phyloP scores from a whole-genome alignment of 2,888 invertebrate genomes.

The Patella pellucida region DNA sequence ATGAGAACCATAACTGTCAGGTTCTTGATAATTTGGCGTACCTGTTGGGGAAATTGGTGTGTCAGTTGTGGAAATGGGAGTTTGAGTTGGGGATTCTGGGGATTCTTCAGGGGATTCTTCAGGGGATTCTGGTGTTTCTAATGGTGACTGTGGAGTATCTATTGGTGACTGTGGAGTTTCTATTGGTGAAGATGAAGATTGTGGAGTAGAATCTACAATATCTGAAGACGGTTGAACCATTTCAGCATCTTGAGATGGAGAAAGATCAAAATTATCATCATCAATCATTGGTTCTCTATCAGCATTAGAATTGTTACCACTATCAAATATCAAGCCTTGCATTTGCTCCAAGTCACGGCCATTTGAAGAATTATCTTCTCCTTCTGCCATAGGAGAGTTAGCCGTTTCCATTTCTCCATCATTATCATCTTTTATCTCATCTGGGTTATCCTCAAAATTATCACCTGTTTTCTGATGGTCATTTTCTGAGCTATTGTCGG shows the following conservation, averaged over 20 bases:
- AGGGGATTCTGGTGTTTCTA: not conserved
- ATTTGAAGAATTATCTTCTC: slow-evolving; percentile 14
- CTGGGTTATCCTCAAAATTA: too few species aligned
- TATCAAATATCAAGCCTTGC: too few species aligned
- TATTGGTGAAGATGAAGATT: not conserved
- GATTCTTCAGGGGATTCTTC: not conserved
- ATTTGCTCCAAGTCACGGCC: not conserved
- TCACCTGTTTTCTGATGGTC: too few species aligned
- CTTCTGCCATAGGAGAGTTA: slow-evolving; percentile 3
- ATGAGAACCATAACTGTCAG: not conserved
- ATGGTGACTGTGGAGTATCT: not conserved
- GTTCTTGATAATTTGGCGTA: not conserved
- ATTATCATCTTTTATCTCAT: slow-evolving; percentile 6
- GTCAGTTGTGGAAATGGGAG: not conserved
- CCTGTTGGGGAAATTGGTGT: not conserved
- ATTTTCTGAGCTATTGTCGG: too few species aligned
- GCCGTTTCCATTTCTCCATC: slow-evolving; percentile 5
- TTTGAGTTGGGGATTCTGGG: not conserved
- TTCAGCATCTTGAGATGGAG: not conserved
- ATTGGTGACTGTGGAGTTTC: not conserved
- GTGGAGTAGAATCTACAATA: not conserved
- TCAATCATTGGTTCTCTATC: not conserved
- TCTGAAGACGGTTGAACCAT: not conserved
- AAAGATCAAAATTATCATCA: not conserved
- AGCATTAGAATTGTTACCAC: not conserved